Evolutionary conservation across 2,113 vertebrate genomes (phyloP), one percentile per base, ranked within the genome.

Genomic region (Ursus arctos): DNA sequence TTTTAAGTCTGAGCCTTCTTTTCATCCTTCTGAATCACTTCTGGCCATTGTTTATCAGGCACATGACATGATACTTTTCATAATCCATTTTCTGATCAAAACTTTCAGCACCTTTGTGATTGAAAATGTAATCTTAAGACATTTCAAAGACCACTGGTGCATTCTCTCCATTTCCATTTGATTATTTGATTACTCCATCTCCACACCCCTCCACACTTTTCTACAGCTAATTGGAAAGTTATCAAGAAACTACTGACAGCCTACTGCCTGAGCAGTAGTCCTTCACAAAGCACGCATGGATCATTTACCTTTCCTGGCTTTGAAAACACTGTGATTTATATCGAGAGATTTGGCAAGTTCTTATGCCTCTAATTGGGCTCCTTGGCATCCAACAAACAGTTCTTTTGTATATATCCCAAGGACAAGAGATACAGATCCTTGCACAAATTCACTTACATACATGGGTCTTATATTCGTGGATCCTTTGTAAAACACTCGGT

Each of bases 291-390:
- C 19, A 72, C 26, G 22, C 28, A 5, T 26, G 13, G 47, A 15
- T 79, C 47, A 40, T 77, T 94, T 33, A 49, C 59, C 7, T 59
- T 84, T 63, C 40, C 49, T 74, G 1, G 1, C 21, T 63, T 92
- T 95, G 24, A 71, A 71, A 94, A 72, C 26, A 47, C n/a, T 63
- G 3, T 63, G 76, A 84, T 71, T 95, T 79, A 81, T 95, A 88
- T 67, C 65, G 36, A 76, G 74, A 94, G 80, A 87, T 74, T 51
- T 96, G 82, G 51, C 22, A 69, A 57, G 63, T 91, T 91, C 74
- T 80, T 82, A 49, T 97, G 85, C 63, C 55, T 95, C 93, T 85
- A 82, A 72, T 59, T 84, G 43, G 51, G 55, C 65, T 80, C 59
- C 47, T 87, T 94, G 63, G 51, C 61, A 90, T 80, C 43, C 36